Conservation (phyloP, 1,140 invertebrate species). For the Muscidifurax raptorellus region DNA sequence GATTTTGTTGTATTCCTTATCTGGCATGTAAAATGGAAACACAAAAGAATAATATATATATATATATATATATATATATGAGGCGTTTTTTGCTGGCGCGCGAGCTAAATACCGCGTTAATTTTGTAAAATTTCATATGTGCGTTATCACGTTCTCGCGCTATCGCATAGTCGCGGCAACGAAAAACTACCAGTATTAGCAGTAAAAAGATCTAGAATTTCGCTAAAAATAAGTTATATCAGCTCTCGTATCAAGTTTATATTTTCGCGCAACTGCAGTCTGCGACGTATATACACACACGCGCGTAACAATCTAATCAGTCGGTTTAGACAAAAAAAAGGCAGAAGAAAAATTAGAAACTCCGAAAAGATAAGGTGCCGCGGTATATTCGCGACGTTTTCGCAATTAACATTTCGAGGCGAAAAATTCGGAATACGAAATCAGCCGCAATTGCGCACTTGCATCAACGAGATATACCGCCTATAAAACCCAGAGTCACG, state of each 20-base stretch:
- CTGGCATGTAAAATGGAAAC: not conserved
- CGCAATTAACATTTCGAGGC: not conserved
- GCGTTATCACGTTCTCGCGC: too few relatives aligned
- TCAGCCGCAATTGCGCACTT: not conserved
- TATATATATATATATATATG: too few relatives aligned
- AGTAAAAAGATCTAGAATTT: too few relatives aligned
- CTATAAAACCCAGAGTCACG: not conserved
- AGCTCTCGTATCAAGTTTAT: too few relatives aligned
- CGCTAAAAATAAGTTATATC: too few relatives aligned
- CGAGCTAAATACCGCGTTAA: too few relatives aligned
- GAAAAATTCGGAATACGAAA: not conserved
- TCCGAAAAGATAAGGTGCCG: not conserved
- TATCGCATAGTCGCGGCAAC: too few relatives aligned
- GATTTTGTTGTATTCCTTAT: constrained; percentile 20
- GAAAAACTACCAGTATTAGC: too few relatives aligned
- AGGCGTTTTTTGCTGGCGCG: too few relatives aligned
- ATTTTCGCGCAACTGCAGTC: not conserved
- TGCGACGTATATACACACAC: too few relatives aligned
- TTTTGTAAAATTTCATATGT: too few relatives aligned
- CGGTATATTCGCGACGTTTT: not conserved
- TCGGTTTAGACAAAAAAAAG: not conserved
- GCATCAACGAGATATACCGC: not conserved
- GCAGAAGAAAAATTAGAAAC: not conserved
- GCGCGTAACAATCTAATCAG: not conserved
- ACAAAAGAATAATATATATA: not conserved